Base-by-base conservation (phyloP, 2,888 invertebrate species). In the Hedychridium roseum region DNA sequence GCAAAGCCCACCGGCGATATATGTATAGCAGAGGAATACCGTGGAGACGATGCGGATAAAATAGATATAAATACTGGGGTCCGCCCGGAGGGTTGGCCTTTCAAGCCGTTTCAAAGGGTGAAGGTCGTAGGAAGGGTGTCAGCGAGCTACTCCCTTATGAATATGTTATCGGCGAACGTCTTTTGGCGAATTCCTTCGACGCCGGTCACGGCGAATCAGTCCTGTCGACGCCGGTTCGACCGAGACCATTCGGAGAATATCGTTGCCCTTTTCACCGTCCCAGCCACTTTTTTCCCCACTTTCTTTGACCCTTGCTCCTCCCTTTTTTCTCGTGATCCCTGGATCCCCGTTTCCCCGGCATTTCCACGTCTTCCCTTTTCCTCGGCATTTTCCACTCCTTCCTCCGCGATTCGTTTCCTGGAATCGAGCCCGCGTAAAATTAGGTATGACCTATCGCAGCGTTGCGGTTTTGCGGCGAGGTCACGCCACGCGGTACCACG, bases 81-180 rank as follows among this genome's bases (percentile, higher is more conserved):
- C 21, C 18, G 45, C 2, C n/a, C 44, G 23, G 47, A 46, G 45
- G 41, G 34, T 43, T 40, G 51, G 52, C 54, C 54, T 54, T 44
- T 48, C 49, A 41, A 52, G 50, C 42, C 49, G 53, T 55, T 47
- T 54, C 51, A 48, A 46, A 60, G 55, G 43, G 42, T 31, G 36
- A 34, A 20, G 31, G 31, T 26, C 32, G 54, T 38, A 32, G 32
- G 18, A 42, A 27, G 17, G 16, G 23, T 31, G 42, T 11, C 14
- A 38, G 26, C n/a, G n/a, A n/a, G n/a, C n/a, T 46, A 53, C 52
- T 49, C 54, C 53, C 57, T 64, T 64, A 69, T 70, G 66, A 70
- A 71, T 70, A 70, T 62, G 56, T 66, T 67, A 71, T 69, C 51
- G 44, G 40, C n/a, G n/a, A 36, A 54, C 50, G 46, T 61, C 57